Percentiles rank a stretch among this genome's conserved stretches.
phyloP scores from a whole-genome alignment of 2,797 vertebrate species.

The Myripristis murdjan region DNA sequence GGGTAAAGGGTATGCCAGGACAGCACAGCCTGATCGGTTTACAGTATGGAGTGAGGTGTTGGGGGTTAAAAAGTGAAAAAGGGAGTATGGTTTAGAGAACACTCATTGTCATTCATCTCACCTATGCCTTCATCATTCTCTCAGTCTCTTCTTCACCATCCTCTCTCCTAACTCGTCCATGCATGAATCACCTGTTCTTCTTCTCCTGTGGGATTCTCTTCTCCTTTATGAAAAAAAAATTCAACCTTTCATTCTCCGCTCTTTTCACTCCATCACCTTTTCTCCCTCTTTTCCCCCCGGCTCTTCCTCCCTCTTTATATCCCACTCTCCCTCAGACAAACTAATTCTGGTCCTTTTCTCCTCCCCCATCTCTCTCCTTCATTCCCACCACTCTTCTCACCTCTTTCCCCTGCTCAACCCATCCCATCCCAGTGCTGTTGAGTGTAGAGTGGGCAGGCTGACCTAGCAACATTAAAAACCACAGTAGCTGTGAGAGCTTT shows the following conservation, averaged over 20 bases:
- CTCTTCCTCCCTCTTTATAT: conserved; percentile 6
- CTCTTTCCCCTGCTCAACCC: conserved; percentile 67
- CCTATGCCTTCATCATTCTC: conserved; percentile 14
- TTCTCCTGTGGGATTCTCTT: conserved; percentile 12
- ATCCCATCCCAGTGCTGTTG: conserved; percentile 67
- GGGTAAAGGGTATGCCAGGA: conserved; percentile 65
- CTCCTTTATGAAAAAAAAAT: conserved; percentile 17
- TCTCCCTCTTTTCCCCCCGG: conserved; percentile 7
- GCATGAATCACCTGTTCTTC: conserved; percentile 1
- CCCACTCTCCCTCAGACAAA: conserved; percentile 18
- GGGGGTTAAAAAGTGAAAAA: conserved; percentile 28
- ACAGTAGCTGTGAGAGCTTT: conserved; percentile 74
- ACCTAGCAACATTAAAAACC: conserved; percentile 77
- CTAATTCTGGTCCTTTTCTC: conserved; percentile 30
- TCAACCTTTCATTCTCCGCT: conserved; percentile 24
- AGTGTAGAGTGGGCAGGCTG: conserved; percentile 81
- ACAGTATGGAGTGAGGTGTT: conserved; percentile 24
- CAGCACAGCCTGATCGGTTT: conserved; percentile 44
- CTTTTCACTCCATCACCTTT: not conserved
- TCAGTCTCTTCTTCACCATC: conserved; percentile 15
- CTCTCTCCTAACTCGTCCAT: conserved; percentile 4
- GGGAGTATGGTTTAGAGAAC: conserved; percentile 14
- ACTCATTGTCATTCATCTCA: conserved; percentile 11
- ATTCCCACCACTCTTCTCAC: conserved; percentile 69
- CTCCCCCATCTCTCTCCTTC: conserved; percentile 45